Base-by-base conservation (phyloP, 1,140 invertebrate species). In the Drosophila baimaii region DNA sequence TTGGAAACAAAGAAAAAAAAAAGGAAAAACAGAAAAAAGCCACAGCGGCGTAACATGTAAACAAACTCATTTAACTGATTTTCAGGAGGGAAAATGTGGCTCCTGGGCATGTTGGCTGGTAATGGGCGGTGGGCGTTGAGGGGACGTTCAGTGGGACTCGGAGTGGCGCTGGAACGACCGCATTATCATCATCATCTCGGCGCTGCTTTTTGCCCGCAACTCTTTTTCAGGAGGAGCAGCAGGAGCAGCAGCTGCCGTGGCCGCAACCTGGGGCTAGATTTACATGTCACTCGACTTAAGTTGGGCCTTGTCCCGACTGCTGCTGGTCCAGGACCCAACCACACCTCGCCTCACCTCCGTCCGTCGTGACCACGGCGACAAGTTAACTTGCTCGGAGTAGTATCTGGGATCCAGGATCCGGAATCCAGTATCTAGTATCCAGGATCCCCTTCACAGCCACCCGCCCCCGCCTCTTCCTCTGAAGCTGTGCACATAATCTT, bases 41-140 rank as follows among this genome's bases (percentile, higher is more conserved):
- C 64, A 54, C 61, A 77, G 44, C 69, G 46, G 64, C 72, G 72
- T 78, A 79, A 82, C 77, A 84, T 89, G 84, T 84, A 89, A 89
- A 89, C 84, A 89, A 89, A 89, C 84, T 89, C 80, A 89, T 89
- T 89, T 89, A 89, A 89, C 84, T 89, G 84, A 89, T 89, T 89
- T 88, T 80, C 79, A 83, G 76, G 76, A 83, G 82, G 59, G 79
- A 82, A 82, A 86, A 83, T 82, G 82, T 82, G 83, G 83, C 82
- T 88, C 75, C 76, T 82, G 82, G 83, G 79, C 79, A 83, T 70
- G 63, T 63, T 23, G 57, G 19, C 25, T 55, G 55, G 57, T 55
- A 74, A 74, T 65, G 70, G 59, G 72, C 35, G 68, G 64, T n/a
- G 33, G 68, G 46, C 12, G 23, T 27, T 25, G 10, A 9, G 61